Evolutionary conservation across 2,113 vertebrate genomes (phyloP).

Genomic region (Turnix velox): DNA sequence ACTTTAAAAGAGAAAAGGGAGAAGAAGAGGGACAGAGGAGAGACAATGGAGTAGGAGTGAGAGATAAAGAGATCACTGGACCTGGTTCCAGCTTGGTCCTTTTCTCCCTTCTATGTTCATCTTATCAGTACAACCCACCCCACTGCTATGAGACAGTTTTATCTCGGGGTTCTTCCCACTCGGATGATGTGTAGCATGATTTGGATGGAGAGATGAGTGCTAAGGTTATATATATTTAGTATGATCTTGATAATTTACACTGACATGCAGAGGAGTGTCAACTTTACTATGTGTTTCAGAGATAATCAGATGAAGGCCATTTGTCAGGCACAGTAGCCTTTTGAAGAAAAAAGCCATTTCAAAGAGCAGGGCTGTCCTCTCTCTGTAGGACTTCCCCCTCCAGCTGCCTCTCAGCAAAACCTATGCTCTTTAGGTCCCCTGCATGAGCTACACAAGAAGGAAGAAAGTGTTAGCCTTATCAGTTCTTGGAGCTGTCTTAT

Average conservation of each 20-base stretch:
- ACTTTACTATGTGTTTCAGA: not conserved
- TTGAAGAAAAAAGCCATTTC: not conserved
- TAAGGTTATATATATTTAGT: not conserved
- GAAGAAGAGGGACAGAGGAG: not conserved
- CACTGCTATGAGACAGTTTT: not conserved
- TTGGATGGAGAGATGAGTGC: not conserved
- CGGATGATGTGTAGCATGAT: not conserved
- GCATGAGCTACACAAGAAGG: not conserved
- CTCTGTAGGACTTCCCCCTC: not conserved
- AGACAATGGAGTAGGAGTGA: not conserved
- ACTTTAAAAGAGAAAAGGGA: not conserved
- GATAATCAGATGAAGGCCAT: not conserved
- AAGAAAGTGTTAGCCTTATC: not conserved
- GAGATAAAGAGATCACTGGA: not conserved
- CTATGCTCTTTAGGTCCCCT: not conserved
- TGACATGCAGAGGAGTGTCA: not conserved
- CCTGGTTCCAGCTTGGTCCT: not conserved
- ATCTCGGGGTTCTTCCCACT: not conserved
- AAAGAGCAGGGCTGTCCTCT: not conserved
- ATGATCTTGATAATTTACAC: not conserved
- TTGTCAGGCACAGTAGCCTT: not conserved
- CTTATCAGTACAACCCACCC: not conserved
- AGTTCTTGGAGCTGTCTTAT: not conserved
- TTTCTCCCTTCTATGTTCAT: not conserved
- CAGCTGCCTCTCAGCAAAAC: not conserved